Evolutionary conservation across 2,113 vertebrate genomes (phyloP).

Genomic region (Osmerus mordax): DNA sequence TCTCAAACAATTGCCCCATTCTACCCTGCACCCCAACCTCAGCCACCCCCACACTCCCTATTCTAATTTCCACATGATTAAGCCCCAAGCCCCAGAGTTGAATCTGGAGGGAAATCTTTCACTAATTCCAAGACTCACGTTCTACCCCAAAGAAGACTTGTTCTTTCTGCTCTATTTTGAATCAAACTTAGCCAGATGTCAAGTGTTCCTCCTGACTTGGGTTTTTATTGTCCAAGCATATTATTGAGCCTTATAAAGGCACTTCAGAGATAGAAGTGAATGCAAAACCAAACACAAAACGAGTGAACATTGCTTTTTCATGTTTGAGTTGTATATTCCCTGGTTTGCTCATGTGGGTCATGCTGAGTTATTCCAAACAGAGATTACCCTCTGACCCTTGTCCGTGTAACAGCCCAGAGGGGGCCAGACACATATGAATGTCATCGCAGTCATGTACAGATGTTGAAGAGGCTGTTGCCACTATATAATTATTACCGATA

Average conservation of each 20-base stretch:
- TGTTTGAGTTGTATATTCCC: neutral
- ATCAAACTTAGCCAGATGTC: conserved; percentile 28
- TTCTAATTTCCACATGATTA: conserved; percentile 77
- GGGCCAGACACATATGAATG: neutral
- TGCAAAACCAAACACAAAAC: neutral
- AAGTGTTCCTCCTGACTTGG: conserved; percentile 8
- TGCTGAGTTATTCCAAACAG: conserved; percentile 3
- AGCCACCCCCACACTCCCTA: conserved; percentile 48
- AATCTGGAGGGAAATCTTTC: conserved; percentile 70
- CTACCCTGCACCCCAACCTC: conserved; percentile 61
- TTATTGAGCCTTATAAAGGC: neutral
- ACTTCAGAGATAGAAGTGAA: too few relatives aligned
- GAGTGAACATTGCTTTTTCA: neutral
- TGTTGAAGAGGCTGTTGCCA: neutral
- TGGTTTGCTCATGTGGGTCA: conserved; percentile 5
- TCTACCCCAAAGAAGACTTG: conserved; percentile 44
- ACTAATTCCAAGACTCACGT: conserved; percentile 58
- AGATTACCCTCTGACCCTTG: conserved; percentile 15
- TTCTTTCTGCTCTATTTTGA: conserved; percentile 30
- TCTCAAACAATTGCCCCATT: conserved; percentile 75
- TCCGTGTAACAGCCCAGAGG: conserved; percentile 5
- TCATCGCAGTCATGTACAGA: neutral
- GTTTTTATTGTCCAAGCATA: conserved; percentile 1
- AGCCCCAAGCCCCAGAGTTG: conserved; percentile 68
- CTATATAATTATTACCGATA: neutral